phyloP scores from a whole-genome alignment of 2,797 vertebrate species.

The Choloepus didactylus region DNA sequence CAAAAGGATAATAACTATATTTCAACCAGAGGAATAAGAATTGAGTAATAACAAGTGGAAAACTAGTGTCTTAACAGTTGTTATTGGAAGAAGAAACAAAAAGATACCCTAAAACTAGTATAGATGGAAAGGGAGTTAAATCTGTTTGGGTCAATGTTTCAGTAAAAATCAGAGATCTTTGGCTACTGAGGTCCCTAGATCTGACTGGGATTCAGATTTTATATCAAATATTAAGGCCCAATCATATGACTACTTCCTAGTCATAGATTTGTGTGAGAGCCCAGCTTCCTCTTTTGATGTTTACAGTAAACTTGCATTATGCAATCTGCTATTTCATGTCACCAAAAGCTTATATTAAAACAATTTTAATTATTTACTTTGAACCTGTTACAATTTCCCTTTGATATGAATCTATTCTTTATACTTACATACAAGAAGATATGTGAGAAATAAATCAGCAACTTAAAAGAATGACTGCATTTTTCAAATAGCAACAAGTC shows the following conservation, averaged over 20 bases:
- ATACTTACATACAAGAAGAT: not conserved
- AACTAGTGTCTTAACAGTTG: not conserved
- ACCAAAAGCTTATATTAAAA: not conserved
- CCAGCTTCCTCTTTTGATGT: not conserved
- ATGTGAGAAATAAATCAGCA: not conserved
- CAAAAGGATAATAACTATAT: not conserved
- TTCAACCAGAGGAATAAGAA: slow-evolving; percentile 9
- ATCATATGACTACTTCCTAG: not conserved
- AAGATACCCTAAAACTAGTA: not conserved
- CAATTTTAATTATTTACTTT: not conserved
- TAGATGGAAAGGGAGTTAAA: not conserved
- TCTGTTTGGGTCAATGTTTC: not conserved
- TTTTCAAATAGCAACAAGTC: not conserved
- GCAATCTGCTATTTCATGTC: not conserved
- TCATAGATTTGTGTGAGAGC: not conserved
- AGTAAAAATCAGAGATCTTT: not conserved
- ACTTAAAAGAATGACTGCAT: not conserved
- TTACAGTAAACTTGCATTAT: not conserved
- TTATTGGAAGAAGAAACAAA: not conserved
- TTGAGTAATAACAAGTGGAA: not conserved
- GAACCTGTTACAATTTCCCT: not conserved
- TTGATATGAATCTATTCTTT: not conserved
- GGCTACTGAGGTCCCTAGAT: not conserved
- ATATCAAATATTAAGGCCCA: not conserved
- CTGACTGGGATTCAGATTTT: not conserved